Base-by-base conservation (phyloP, 2,113 vertebrate genomes). In the Hypomesus transpacificus region DNA sequence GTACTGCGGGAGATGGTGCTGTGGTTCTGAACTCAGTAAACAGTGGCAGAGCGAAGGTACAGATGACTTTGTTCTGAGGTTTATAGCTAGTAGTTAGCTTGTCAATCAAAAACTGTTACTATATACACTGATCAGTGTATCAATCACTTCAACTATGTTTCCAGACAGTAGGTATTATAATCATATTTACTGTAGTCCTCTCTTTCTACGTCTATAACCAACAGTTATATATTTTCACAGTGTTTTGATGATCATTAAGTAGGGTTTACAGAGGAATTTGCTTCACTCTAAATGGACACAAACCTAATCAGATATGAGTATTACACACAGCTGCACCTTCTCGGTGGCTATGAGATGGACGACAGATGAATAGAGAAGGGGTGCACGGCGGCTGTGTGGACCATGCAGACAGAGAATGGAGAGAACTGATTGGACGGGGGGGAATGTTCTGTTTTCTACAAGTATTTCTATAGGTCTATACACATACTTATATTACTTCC, bases 401-500 rank as follows among this genome's bases (percentile, higher is more conserved):
- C 66, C 84, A 82, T 83, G 83, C 82, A 76, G 63, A 69, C 69
- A 70, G 71, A 53, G 68, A 61, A 70, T 67, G 75, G 68, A 82
- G 20, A 61, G 75, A 39, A 71, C 61, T 54, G 26, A 61, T 7
- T 68, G 11, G 31, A 14, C 22, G 8, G 50, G 16, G 61, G 66
- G 62, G 22, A 34, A 50, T 39, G 70, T 66, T 39, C 26, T 31
- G 18, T 56, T 56, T 3, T 60, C 56, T 63, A 71, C 75, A 78
- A 51, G 14, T 14, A 73, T 57, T 22, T 4, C 39, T 61, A 50
- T 71, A 69, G 50, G 46, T 54, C 22, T 80, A 68, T 82, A 68
- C 69, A 92, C 91, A 89, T 83, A 89, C 90, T 86, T 90, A 90
- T 88, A 85, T 78, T 83, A 75, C 73, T 92, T 78, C 88, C 89